These are phyloP conservation scores for Agrotis clavis DNA, from an alignment of 2,888 invertebrate genomes.

Conservation along the genomic window DNA sequence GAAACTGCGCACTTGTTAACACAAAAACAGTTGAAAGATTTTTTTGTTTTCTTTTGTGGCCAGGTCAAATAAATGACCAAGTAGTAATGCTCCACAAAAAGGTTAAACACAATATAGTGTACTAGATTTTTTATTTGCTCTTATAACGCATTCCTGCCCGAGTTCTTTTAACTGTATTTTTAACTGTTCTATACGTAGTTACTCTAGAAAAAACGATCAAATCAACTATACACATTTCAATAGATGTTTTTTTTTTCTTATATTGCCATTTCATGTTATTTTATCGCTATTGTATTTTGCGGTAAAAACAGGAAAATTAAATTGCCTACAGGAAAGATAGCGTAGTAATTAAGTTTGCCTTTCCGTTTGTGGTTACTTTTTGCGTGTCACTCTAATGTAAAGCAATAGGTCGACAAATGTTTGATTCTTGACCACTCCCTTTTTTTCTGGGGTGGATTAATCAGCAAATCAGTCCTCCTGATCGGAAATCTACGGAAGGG, in stretches of 20 bases:
- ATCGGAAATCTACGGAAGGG: no score
- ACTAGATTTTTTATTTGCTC: constrained; percentile 46
- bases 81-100: constrained; percentile 35
- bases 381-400: no score
- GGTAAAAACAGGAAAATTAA: background rate
- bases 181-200: constrained; percentile 46
- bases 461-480: no score
- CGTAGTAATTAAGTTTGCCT: no score
- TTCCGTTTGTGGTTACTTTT: no score
- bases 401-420: no score
- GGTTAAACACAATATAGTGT: constrained; percentile 26
- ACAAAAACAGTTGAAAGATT: background rate
- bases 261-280: background rate
- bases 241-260: constrained; percentile 7
- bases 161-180: constrained; percentile 50
- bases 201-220: constrained; percentile 21
- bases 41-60: constrained; percentile 7
- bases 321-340: background rate
- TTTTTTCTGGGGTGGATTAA: no score
- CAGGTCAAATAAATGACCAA: constrained; percentile 8
- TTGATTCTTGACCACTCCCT: no score
- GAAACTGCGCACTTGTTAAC: constrained; percentile 6
- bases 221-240: constrained; percentile 10
- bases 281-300: background rate
- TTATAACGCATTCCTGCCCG: constrained; percentile 29